Conservation (phyloP, 2,113 vertebrate genomes). For the Chloropsis cyanopogon region DNA sequence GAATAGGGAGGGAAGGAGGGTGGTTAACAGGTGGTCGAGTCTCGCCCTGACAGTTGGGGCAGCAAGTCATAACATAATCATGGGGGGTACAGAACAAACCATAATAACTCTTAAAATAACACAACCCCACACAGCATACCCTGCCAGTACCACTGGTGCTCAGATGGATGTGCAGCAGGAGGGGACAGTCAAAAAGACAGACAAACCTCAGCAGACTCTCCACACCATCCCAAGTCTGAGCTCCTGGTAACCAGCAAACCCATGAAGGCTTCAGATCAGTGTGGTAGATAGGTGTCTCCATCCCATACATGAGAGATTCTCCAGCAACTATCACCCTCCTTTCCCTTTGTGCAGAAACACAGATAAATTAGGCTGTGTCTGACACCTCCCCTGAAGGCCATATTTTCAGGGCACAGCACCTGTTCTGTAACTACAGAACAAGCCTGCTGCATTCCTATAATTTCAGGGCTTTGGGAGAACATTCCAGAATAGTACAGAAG, state of each 20-base stretch:
- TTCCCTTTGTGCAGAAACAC: not conserved
- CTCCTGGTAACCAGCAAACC: not conserved
- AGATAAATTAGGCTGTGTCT: not conserved
- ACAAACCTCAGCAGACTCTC: not conserved
- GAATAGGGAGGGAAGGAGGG: too few species aligned
- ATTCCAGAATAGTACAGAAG: not conserved
- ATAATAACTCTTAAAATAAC: too few species aligned
- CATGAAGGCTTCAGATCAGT: not conserved
- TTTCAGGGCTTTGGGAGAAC: not conserved
- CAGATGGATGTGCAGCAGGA: not conserved
- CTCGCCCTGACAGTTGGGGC: too few species aligned
- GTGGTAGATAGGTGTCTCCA: not conserved
- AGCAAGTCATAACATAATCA: too few species aligned
- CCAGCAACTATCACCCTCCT: not conserved
- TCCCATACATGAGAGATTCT: not conserved
- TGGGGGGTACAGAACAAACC: too few species aligned
- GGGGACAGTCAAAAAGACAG: not conserved
- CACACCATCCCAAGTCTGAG: not conserved
- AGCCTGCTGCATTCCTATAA: not conserved
- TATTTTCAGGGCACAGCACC: not conserved
- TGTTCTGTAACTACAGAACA: not conserved
- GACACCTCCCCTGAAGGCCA: not conserved
- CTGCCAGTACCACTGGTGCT: not conserved
- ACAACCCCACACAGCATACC: not conserved
- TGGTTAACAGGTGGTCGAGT: too few species aligned